These are phyloP conservation scores for Leptothorax acervorum DNA, from an alignment of 2,888 invertebrate genomes.

Conservation along the genomic window DNA sequence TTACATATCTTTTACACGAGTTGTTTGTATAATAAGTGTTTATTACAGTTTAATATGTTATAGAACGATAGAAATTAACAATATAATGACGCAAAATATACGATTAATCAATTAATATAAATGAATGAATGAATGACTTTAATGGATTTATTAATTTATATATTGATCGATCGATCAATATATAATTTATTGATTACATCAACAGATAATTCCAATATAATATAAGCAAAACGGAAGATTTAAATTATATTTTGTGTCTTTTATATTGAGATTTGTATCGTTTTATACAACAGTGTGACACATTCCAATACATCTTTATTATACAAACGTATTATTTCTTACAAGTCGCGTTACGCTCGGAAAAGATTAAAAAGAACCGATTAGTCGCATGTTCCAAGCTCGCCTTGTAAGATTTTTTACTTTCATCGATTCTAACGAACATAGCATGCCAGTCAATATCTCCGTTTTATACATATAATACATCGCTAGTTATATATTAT, in stretches of 20 bases:
- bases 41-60: background rate
- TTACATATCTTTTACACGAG: background rate
- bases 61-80: slow-evolving; percentile 8
- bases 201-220: background rate
- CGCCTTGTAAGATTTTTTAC: background rate
- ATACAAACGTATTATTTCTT: background rate
- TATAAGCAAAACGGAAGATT: background rate
- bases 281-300: background rate
- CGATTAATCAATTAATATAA: background rate
- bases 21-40: background rate
- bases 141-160: background rate
- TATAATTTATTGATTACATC: background rate
- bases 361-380: background rate
- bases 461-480: background rate
- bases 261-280: background rate
- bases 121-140: background rate
- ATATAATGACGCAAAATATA: background rate
- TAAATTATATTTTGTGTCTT: background rate
- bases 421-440: background rate
- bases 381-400: background rate
- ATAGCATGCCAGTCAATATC: slow-evolving; percentile 5
- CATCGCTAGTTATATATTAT: background rate
- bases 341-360: background rate
- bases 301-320: background rate
- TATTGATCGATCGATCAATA: background rate